These are phyloP conservation scores for Caenorhabditis japonica DNA, from an alignment of 2,888 invertebrate species.

Conservation along the genomic window DNA sequence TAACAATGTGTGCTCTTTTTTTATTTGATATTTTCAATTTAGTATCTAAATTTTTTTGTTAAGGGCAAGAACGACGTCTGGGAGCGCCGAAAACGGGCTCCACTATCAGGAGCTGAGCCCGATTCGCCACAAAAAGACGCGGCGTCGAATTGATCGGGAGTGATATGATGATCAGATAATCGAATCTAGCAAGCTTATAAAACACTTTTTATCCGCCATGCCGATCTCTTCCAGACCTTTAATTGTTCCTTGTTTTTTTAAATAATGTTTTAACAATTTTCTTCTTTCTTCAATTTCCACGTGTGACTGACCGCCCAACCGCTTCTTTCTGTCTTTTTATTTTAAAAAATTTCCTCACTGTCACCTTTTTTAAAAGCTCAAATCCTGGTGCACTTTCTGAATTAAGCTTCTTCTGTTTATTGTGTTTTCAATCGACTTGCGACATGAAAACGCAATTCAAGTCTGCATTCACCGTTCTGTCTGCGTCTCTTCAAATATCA, in stretches of 20 bases:
- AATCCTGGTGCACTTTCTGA: too few relatives aligned
- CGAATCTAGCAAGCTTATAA: slow-evolving; percentile 13
- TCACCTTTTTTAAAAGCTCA: slow-evolving; percentile 9
- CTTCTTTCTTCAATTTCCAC: slow-evolving; percentile 25
- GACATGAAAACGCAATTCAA: too few relatives aligned
- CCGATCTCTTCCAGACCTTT: slow-evolving; percentile 42
- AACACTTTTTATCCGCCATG: slow-evolving; percentile 24
- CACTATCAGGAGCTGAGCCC: slow-evolving; percentile 48
- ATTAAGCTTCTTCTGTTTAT: too few relatives aligned
- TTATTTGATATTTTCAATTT: neutral
- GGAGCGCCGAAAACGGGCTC: slow-evolving; percentile 59
- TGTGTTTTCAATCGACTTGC: too few relatives aligned
- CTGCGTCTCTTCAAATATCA: too few relatives aligned
- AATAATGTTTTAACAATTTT: too few relatives aligned
- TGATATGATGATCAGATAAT: slow-evolving; percentile 23
- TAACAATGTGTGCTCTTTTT: slow-evolving; percentile 4
- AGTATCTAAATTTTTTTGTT: slow-evolving; percentile 1
- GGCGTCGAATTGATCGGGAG: slow-evolving; percentile 14
- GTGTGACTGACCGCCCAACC: slow-evolving; percentile 29
- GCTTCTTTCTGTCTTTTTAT: slow-evolving; percentile 37
- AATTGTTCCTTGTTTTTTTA: neutral
- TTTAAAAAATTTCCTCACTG: slow-evolving; percentile 13
- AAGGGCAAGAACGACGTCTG: slow-evolving; percentile 64
- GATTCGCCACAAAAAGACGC: slow-evolving; percentile 13
- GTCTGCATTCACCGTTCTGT: too few relatives aligned